These are phyloP conservation scores for Pseudorectes ferrugineus DNA, from an alignment of 2,113 vertebrate genomes.

Conservation along the genomic window DNA sequence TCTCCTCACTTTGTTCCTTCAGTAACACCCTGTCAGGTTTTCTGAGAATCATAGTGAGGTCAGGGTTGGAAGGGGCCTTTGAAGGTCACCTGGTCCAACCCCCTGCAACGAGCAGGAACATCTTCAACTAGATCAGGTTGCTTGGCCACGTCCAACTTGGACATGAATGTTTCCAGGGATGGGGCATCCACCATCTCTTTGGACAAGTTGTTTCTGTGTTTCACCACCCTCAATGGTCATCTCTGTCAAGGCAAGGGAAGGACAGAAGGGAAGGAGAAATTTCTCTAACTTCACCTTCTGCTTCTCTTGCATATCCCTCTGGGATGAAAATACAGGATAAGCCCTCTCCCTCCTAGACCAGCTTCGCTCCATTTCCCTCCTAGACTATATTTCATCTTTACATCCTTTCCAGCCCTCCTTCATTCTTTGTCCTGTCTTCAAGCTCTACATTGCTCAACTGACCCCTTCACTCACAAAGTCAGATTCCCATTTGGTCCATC, in stretches of 20 bases:
- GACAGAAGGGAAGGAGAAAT: not conserved
- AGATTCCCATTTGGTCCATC: not conserved
- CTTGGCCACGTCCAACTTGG: accelerated
- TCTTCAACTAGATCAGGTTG: not conserved
- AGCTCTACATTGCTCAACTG: not conserved
- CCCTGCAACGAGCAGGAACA: not conserved
- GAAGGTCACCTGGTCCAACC: not conserved
- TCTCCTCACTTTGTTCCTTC: not conserved
- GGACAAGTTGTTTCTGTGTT: not conserved
- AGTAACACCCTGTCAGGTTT: not conserved
- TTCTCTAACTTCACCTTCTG: not conserved
- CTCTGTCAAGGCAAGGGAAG: not conserved
- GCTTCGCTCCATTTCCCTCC: not conserved
- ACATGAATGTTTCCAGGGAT: not conserved
- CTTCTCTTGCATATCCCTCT: not conserved
- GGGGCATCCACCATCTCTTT: not conserved
- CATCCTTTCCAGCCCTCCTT: not conserved
- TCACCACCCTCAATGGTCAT: not conserved
- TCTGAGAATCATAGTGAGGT: not conserved
- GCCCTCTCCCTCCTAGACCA: not conserved
- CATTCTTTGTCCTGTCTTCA: not conserved
- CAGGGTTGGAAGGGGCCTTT: not conserved
- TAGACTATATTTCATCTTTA: not conserved
- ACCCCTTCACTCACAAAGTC: not conserved
- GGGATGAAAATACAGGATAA: not conserved